These are phyloP conservation scores for Hypomecis punctinalis DNA, from an alignment of 2,888 invertebrate genomes.

Conservation along the genomic window DNA sequence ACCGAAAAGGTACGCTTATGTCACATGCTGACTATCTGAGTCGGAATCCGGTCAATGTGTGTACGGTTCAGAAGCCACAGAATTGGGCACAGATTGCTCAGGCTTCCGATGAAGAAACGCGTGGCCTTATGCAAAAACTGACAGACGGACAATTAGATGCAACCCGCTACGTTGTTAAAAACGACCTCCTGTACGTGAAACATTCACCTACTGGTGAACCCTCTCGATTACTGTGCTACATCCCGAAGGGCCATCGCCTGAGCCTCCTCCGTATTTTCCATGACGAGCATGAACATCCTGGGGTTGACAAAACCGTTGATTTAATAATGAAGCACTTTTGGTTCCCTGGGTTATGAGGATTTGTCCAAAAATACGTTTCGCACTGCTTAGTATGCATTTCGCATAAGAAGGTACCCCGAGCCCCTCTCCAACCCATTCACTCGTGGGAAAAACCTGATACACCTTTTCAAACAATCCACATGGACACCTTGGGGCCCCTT, in stretches of 20 bases:
- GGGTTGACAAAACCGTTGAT: conserved; percentile 35
- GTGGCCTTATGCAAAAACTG: conserved; percentile 36
- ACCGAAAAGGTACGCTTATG: conserved; percentile 42
- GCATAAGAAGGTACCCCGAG: conserved; percentile 24
- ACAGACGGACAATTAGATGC: conserved; percentile 41
- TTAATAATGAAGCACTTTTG: conserved; percentile 43
- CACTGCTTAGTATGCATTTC: conserved; percentile 41
- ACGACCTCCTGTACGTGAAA: conserved; percentile 39
- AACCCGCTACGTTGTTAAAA: conserved; percentile 23
- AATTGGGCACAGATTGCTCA: conserved; percentile 46
- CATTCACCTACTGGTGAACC: conserved; percentile 38
- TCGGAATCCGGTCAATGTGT: conserved; percentile 33
- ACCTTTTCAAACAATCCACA: neutral
- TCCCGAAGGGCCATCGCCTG: conserved; percentile 47
- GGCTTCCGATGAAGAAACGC: conserved; percentile 42
- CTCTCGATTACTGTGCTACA: conserved; percentile 37
- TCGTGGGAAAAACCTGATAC: neutral
- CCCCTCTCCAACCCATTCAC: neutral
- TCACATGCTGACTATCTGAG: conserved; percentile 35
- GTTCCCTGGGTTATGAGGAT: conserved; percentile 39
- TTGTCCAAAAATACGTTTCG: conserved; percentile 38
- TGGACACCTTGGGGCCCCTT: neutral
- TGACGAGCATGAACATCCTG: conserved; percentile 42
- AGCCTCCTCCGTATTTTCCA: conserved; percentile 47
- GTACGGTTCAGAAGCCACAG: conserved; percentile 8